Base-by-base conservation (phyloP, 2,888 invertebrate genomes). In the Aromia moschata region DNA sequence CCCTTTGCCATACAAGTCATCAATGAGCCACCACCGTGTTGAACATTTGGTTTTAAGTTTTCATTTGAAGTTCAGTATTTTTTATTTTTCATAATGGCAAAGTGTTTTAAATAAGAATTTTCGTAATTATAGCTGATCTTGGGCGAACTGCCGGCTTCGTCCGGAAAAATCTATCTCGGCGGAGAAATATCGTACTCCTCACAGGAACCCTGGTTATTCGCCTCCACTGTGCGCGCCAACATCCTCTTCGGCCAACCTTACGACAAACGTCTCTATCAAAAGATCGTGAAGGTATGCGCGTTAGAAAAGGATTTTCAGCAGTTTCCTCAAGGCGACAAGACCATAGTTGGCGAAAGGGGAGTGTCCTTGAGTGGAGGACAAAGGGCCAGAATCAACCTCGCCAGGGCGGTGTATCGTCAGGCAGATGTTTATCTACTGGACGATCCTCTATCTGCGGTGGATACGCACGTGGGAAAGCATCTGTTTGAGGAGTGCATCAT, bases 361-460 rank as follows among this genome's bases (percentile, higher is more conserved):
- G 85, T 89, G 47, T 86, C 89, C 37, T 81, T 94, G 25, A 91
- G 91, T 72, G 93, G 93, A 0, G 93, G 93, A 0, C 93, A 93
- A 81, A 87, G 89, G 60, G 93, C 93, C 0, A 84, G 93, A 58
- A 87, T 94, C 43, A 90, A 89, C 67, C 82, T 93, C 30, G 91
- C 90, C 0, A 83, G 93, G 63, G 90, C 92, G 3, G 84, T 93
- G 56, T 94, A 93, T 70, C 84, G 87, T 75, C 84, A 90, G 72
- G 90, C 92, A 20, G 86, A 90, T 70, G 85, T 93, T 56, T 93
- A 92, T 72, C 79, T 93, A 2, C 76, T 93, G 31, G 93, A 93
- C 74, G 93, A 93, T 80, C 92, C 93, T 0, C 77, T 93, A 1
- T 90, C 90, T 53, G 92, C 92, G 0, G 92, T 93, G 0, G 93